phyloP scores from a whole-genome alignment of 2,797 vertebrate genomes.

The Tapera naevia region DNA sequence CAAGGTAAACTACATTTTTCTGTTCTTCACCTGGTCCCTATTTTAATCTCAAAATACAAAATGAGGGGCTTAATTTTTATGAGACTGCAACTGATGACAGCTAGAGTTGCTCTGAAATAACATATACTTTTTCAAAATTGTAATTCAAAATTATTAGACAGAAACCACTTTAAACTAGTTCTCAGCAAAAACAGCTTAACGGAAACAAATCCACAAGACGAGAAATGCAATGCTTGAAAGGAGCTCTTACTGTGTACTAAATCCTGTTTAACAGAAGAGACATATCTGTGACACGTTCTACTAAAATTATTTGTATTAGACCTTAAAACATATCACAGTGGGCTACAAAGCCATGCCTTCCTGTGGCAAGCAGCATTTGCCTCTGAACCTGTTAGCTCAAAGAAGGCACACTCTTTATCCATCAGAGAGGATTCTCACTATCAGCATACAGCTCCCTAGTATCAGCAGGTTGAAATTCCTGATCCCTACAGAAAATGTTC shows the following conservation, averaged over 20 bases:
- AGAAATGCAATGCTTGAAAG: background rate
- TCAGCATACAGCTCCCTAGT: rapidly evolving
- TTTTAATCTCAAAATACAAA: background rate
- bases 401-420: background rate
- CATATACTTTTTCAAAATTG: background rate
- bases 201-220: background rate
- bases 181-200: background rate
- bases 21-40: background rate
- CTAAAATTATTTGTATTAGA: background rate
- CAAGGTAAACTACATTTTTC: background rate
- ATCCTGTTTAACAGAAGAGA: background rate
- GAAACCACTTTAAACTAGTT: background rate
- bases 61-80: background rate
- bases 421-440: background rate
- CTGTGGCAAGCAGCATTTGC: background rate
- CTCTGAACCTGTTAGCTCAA: background rate
- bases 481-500: background rate
- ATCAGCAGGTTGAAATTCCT: background rate
- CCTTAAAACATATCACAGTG: background rate
- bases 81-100: background rate
- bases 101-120: background rate
- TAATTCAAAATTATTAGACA: background rate
- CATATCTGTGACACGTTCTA: background rate
- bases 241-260: background rate
- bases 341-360: background rate